Percentiles rank a stretch among this genome's conserved stretches.
Evolutionary conservation across 2,113 vertebrate species (phyloP).

Genomic region (Microcebus murinus): DNA sequence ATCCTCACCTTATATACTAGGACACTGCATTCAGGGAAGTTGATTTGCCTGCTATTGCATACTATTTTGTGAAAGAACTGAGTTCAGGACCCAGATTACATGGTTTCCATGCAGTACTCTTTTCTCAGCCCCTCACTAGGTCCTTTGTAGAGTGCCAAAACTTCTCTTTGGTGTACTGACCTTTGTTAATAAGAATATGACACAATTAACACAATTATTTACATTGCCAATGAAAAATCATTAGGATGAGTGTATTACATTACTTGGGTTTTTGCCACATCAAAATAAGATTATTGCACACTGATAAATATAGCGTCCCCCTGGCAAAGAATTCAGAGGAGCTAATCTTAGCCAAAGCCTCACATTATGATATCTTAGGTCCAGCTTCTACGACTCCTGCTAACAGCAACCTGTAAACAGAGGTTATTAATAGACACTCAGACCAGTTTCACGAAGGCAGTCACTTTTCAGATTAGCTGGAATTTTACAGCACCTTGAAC

Average conservation of each 20-base stretch:
- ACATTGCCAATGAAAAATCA: background rate
- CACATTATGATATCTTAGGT: background rate
- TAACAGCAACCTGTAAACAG: background rate
- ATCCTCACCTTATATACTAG: background rate
- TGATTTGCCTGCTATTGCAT: background rate
- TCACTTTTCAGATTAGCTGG: background rate
- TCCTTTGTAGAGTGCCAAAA: background rate
- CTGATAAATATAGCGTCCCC: background rate
- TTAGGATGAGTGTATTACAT: background rate
- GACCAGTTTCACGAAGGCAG: background rate
- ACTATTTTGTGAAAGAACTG: background rate
- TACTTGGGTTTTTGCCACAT: background rate
- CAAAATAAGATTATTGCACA: background rate
- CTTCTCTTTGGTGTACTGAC: background rate
- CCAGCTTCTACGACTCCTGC: background rate
- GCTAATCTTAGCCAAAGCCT: background rate
- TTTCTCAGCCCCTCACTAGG: background rate
- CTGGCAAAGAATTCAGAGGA: background rate
- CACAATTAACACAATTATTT: background rate
- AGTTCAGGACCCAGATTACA: background rate
- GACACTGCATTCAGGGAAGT: background rate
- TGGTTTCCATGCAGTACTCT: background rate
- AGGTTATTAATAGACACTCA: background rate
- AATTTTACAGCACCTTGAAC: background rate
- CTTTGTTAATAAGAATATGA: background rate